Percentiles rank a stretch among this genome's conserved stretches.
These are phyloP conservation scores for Plumapathes pennacea DNA, from an alignment of 92 coral and sea anemone species.

Conservation along the genomic window DNA sequence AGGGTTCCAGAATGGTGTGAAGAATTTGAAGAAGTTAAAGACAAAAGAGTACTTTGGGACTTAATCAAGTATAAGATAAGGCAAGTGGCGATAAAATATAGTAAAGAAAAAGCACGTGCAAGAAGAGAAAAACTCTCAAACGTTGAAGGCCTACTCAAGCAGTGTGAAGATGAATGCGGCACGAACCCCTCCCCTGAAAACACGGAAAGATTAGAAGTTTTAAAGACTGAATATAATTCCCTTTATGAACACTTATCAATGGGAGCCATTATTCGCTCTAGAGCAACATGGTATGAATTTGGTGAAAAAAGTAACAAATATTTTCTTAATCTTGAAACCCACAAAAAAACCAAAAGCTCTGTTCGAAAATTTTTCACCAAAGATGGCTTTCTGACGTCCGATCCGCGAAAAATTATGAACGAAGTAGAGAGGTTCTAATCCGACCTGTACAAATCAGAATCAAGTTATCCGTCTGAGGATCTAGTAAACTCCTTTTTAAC, in stretches of 20 bases:
- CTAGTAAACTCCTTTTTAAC: constrained; percentile 8
- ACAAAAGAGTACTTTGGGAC: constrained; percentile 46
- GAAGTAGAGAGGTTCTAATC: constrained; percentile 16
- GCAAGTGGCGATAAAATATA: constrained; percentile 22
- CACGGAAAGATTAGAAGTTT: constrained; percentile 18
- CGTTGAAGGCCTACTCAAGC: constrained; percentile 22
- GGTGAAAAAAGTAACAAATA: constrained; percentile 51
- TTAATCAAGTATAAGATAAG: constrained; percentile 30
- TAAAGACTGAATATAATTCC: constrained; percentile 28
- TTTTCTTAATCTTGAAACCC: constrained; percentile 38
- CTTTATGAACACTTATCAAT: constrained; percentile 29
- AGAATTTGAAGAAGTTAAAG: constrained; percentile 11
- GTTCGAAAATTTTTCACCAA: constrained; percentile 13
- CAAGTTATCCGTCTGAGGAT: background rate
- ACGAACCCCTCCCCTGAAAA: constrained; percentile 17
- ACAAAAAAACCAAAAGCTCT: constrained; percentile 7
- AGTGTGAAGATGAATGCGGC: constrained; percentile 1
- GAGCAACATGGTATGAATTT: constrained; percentile 43
- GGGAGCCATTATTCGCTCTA: constrained; percentile 44
- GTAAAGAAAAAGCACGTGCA: constrained; percentile 30
- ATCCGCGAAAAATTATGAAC: constrained; percentile 17
- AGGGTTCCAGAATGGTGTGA: constrained; percentile 23
- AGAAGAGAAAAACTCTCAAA: constrained; percentile 15
- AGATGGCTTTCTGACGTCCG: constrained; percentile 5
- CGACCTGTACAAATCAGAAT: constrained; percentile 20